phyloP scores from a whole-genome alignment of 2,888 invertebrate genomes.

The Meteorus colon region DNA sequence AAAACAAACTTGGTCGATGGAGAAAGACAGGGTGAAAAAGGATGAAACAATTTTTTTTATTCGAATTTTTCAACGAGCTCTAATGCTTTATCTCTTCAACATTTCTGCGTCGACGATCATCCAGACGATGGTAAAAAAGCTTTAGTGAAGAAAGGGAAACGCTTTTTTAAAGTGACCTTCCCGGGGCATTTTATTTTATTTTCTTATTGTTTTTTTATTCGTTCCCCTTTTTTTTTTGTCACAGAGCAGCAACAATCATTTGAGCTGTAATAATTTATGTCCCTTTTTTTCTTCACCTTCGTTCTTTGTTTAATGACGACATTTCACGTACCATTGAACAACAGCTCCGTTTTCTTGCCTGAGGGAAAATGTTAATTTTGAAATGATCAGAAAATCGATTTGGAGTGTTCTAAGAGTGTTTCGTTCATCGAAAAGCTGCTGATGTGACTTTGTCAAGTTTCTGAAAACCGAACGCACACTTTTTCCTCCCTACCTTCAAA shows the following conservation, averaged over 20 bases:
- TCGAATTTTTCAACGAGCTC: conserved; percentile 22
- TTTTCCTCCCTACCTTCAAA: background rate
- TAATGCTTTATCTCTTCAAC: conserved; percentile 14
- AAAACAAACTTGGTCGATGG: background rate
- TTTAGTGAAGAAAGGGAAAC: background rate
- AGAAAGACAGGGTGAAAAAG: background rate
- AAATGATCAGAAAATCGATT: conserved; percentile 11
- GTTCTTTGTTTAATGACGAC: background rate
- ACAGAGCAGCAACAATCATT: background rate
- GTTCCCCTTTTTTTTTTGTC: background rate
- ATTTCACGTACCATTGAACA: background rate
- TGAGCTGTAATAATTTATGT: conserved; percentile 7
- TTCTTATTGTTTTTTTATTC: background rate
- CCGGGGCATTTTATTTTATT: background rate
- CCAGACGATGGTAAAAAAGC: conserved; percentile 5
- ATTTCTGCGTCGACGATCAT: conserved; percentile 8
- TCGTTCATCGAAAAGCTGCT: conserved; percentile 1
- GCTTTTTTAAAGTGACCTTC: conserved; percentile 9
- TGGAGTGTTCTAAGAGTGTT: background rate
- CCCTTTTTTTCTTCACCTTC: background rate
- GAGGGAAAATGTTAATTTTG: background rate
- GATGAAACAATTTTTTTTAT: conserved; percentile 15
- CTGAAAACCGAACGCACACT: background rate
- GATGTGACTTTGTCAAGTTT: conserved; percentile 1
- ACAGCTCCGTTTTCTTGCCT: background rate